Evolutionary conservation across 37 sponge, comb jelly and placozoan genomes (phyloP).

Genomic region (Amphimedon queenslandica): DNA sequence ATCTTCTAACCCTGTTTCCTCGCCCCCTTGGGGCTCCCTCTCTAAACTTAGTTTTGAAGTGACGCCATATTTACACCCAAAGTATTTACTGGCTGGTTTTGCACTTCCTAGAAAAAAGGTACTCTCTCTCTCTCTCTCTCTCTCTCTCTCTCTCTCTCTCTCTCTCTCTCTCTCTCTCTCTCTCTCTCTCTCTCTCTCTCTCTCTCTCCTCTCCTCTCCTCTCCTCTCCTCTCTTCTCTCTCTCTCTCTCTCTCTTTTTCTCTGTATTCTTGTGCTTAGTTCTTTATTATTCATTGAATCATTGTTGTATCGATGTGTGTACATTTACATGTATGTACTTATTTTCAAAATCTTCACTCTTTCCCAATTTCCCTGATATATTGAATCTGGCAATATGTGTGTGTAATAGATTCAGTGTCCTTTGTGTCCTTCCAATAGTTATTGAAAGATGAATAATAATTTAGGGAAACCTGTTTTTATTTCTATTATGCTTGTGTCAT

Average conservation of each 20-base stretch:
- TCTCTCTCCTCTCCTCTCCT: not conserved
- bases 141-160: not conserved
- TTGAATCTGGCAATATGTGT: no score
- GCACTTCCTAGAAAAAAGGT: conserved; percentile 70
- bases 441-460: no score
- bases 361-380: no score
- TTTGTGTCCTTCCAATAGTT: no score
- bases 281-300: no score
- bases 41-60: conserved; percentile 35
- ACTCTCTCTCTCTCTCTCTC: conserved; percentile 1
- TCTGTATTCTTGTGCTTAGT: no score
- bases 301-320: no score
- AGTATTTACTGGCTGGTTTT: conserved; percentile 59
- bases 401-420: no score
- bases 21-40: not conserved
- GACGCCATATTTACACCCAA: conserved; percentile 45
- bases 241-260: not conserved
- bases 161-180: not conserved
- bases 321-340: no score
- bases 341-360: no score
- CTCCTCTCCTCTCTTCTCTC: not conserved
- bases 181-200: not conserved
- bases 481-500: no score
- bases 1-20: not conserved
- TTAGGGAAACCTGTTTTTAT: no score